phyloP scores from a whole-genome alignment of 2,888 invertebrate species.

The Latheticus oryzae region DNA sequence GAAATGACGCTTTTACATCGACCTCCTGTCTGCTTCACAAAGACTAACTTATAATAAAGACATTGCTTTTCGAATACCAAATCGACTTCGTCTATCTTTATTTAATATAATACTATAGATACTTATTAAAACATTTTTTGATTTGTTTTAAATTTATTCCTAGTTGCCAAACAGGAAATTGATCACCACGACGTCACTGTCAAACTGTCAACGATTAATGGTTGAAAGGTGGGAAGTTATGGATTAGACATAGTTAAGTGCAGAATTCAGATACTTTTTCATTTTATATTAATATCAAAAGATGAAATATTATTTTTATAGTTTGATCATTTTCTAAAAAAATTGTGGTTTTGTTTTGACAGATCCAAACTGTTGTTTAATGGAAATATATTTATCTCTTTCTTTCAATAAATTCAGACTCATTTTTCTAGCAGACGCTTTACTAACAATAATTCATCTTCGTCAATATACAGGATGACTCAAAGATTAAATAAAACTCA shows the following conservation, averaged over 20 bases:
- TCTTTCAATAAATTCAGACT: constrained; percentile 29
- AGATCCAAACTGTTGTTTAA: constrained; percentile 37
- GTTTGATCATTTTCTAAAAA: no score
- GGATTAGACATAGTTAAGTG: no score
- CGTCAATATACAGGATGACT: no score
- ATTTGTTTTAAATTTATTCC: no score
- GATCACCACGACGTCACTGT: constrained; percentile 33
- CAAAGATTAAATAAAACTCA: no score
- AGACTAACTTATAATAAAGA: constrained; percentile 29
- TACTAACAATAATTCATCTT: constrained; percentile 26
- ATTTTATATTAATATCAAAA: no score
- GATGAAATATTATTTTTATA: no score
- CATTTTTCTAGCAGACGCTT: constrained; percentile 31
- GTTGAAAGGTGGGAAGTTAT: constrained; percentile 32
- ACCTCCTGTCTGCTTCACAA: constrained; percentile 35
- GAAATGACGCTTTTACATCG: constrained; percentile 34
- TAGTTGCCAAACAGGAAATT: constrained; percentile 35
- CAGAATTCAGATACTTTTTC: no score
- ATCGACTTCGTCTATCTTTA: constrained; percentile 11
- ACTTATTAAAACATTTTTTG: no score
- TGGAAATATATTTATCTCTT: constrained; percentile 39
- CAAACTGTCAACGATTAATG: constrained; percentile 35
- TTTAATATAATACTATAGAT: no score
- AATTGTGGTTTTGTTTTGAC: constrained; percentile 41
- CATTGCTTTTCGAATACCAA: constrained; percentile 31